Evolutionary conservation across 1,140 invertebrate genomes (phyloP), one percentile per base, ranked within the genome.

Genomic region (Microvelia longipes): DNA sequence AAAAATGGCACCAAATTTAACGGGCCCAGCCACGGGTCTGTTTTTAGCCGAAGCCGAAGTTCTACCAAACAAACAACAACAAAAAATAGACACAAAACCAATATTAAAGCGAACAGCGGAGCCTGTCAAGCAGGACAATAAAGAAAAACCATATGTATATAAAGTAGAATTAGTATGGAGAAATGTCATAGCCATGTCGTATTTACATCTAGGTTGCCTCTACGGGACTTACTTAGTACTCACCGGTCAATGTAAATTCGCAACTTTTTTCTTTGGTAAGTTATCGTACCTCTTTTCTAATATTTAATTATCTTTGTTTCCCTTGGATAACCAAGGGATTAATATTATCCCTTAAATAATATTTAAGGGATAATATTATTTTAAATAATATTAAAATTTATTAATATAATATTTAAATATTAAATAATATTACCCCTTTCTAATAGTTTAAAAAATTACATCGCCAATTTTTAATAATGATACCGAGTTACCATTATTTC

Each of bases 131-230:
- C 35, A 66, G 65, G 19, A 73, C 24, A 66, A 71, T 26, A 72
- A 63, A 14, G 61, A 73, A 69, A 73, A 75, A 67, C 68, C 73
- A 24, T 27, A 76, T 13, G 77, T 77, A 29, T 83, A 84, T 68
- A 71, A 77, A 76, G 86, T 85, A 86, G 79, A 83, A 69, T 86
- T 92, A 73, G 86, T 88, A 1, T 90, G 87, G 87, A 83, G 85
- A 77, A 89, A 89, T 74, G 86, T 88, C 1, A 78, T 88, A 19
- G 86, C 84, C 11, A 89, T 89, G 69, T 63, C 84, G 0, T 88
- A 87, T 72, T 77, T 89, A 35, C 87, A 90, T 76, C 70, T 80
- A 2, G 82, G 82, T 1, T 79, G 82, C n/a, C 2, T 86, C 1
- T 89, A 89, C 73, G 87, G 83, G 25, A 69, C 87, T 0, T 88